Conservation (phyloP, 2,888 invertebrate genomes). For the Agriotes lineatus region DNA sequence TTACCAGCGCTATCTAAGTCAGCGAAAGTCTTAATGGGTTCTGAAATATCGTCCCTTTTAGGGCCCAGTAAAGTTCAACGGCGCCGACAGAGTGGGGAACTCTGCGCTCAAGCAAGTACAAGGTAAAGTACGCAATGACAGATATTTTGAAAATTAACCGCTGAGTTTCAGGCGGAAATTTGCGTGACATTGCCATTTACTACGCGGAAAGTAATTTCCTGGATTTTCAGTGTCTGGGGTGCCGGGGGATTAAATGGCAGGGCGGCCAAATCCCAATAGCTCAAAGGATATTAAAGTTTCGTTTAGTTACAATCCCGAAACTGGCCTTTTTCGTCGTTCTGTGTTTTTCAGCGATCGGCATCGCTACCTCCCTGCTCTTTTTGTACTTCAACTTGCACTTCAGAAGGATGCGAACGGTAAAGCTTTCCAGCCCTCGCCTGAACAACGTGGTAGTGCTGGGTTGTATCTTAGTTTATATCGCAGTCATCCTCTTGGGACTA, state of each 20-base stretch:
- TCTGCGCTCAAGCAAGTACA: conserved; percentile 91
- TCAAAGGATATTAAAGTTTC: conserved; percentile 78
- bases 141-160: conserved; percentile 27
- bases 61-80: conserved; percentile 92
- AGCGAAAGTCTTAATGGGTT: neutral
- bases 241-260: conserved; percentile 78
- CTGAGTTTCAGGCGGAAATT: conserved; percentile 72
- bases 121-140: conserved; percentile 68
- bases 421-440: conserved; percentile 90
- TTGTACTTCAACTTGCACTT: conserved; percentile 87
- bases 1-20: too few relatives aligned
- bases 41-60: conserved; percentile 64
- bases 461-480: conserved; percentile 90
- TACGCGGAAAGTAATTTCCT: conserved; percentile 73
- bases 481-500: conserved; percentile 87
- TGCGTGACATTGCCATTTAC: conserved; percentile 80
- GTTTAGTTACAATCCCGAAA: conserved; percentile 83
- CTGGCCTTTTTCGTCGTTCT: conserved; percentile 81
- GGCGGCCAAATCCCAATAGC: conserved; percentile 86
- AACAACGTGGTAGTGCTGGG: conserved; percentile 94
- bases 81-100: conserved; percentile 89
- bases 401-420: conserved; percentile 87
- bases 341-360: conserved; percentile 80
- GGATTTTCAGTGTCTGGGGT: conserved; percentile 78
- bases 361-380: conserved; percentile 80